Percentiles rank a stretch among this genome's conserved stretches.
phyloP scores from a whole-genome alignment of 2,113 vertebrate species.

The Podarcis raffonei region DNA sequence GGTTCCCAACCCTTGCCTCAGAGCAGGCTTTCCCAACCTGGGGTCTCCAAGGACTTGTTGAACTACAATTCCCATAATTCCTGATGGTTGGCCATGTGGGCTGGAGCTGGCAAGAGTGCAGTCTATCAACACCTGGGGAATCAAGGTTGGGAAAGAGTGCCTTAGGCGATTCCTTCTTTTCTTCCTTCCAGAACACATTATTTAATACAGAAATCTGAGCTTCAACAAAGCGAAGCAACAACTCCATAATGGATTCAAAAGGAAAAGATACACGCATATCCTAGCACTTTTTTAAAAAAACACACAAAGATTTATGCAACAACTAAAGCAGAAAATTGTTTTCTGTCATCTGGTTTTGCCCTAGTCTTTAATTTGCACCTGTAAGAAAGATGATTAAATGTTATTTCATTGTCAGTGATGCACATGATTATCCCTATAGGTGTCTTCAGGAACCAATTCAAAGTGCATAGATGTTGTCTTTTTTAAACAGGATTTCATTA shows the following conservation, averaged over 20 bases:
- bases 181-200: background rate
- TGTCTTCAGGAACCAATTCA: slow-evolving; percentile 7
- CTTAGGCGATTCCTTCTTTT: background rate
- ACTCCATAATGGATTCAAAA: background rate
- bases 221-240: background rate
- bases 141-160: too few species aligned
- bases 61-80: background rate
- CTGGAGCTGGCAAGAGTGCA: too few species aligned
- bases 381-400: slow-evolving; percentile 1
- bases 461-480: background rate
- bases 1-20: too few species aligned
- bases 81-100: background rate
- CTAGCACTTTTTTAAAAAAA: background rate
- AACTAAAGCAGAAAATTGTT: background rate
- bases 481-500: background rate
- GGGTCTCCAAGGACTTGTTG: too few species aligned
- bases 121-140: too few species aligned
- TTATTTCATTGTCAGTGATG: background rate
- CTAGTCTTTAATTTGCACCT: background rate
- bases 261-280: background rate
- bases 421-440: background rate
- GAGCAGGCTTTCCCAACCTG: too few species aligned
- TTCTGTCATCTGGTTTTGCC: background rate
- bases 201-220: background rate
- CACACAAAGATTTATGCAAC: background rate